Evolutionary conservation across 2,113 vertebrate species (phyloP).

Genomic region (Aleadryas rufinucha): DNA sequence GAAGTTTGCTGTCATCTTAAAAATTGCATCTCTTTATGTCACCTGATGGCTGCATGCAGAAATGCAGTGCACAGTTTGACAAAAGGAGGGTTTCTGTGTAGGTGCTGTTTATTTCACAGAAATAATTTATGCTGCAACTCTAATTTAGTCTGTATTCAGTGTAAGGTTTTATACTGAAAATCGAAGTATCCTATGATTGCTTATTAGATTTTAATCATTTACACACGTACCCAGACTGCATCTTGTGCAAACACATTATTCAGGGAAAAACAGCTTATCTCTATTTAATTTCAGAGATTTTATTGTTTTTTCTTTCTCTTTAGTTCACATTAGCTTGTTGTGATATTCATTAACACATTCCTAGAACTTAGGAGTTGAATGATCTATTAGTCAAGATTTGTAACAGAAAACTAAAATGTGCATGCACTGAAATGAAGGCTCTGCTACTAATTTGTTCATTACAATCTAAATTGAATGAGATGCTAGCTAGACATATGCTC

Average conservation of each 20-base stretch:
- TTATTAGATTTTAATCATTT: constrained; percentile 39
- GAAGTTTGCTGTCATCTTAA: background rate
- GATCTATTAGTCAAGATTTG: background rate
- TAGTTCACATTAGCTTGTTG: background rate
- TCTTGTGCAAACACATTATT: background rate
- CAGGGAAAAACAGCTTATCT: background rate
- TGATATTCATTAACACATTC: background rate
- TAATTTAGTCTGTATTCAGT: background rate
- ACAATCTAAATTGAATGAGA: background rate
- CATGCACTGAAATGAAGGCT: background rate
- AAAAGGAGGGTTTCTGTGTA: background rate
- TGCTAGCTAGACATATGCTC: background rate
- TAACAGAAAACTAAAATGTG: background rate
- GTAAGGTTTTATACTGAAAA: background rate
- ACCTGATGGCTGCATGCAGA: accelerated
- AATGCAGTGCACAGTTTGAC: background rate
- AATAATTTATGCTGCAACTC: background rate
- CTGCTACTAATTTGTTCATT: background rate
- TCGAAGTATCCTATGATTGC: background rate
- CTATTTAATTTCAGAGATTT: background rate
- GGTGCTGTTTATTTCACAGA: background rate
- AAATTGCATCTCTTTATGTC: background rate
- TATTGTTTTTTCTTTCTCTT: background rate
- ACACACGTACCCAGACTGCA: background rate
- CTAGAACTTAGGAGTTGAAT: background rate